A percentile compares a stretch with the other conserved stretches of the same genome.
Evolutionary conservation across 2,797 vertebrate species (phyloP).

Genomic region (Ctenopoma kingsleyae): DNA sequence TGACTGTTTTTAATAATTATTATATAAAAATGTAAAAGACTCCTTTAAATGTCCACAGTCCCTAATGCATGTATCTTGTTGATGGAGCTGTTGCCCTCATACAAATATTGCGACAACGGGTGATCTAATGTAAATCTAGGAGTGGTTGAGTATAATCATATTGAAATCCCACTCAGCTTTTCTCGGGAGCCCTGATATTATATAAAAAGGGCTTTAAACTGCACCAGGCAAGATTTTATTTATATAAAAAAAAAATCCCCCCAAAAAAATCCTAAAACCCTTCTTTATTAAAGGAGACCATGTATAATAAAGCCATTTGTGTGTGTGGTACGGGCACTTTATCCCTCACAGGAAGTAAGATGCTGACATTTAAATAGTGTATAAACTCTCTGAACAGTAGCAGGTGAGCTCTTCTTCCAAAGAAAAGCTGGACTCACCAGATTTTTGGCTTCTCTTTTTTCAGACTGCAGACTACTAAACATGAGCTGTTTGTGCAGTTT

Average conservation of each 20-base stretch:
- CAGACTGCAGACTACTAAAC: too few species aligned
- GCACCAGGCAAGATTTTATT: background rate
- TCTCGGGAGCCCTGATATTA: background rate
- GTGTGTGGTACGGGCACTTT: background rate
- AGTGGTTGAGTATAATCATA: background rate
- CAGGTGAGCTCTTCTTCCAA: too few species aligned
- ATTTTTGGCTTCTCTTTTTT: too few species aligned
- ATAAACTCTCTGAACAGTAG: background rate
- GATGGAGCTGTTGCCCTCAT: background rate
- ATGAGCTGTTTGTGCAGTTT: too few species aligned
- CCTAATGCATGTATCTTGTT: background rate
- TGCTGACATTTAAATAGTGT: slow-evolving; percentile 24
- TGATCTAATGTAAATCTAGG: slow-evolving; percentile 16
- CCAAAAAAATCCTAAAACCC: too few species aligned
- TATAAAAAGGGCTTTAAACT: background rate
- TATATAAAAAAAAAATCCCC: background rate
- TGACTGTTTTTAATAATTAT: background rate
- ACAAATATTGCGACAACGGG: background rate
- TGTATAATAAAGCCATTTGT: slow-evolving; percentile 7
- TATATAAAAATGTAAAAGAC: background rate
- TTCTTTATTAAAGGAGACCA: background rate
- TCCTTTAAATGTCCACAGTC: background rate
- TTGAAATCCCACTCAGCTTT: slow-evolving; percentile 2
- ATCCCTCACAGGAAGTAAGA: slow-evolving; percentile 5
- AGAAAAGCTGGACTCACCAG: background rate